These are phyloP conservation scores for Euthynnus affinis DNA, from an alignment of 2,797 vertebrate genomes.

Conservation along the genomic window DNA sequence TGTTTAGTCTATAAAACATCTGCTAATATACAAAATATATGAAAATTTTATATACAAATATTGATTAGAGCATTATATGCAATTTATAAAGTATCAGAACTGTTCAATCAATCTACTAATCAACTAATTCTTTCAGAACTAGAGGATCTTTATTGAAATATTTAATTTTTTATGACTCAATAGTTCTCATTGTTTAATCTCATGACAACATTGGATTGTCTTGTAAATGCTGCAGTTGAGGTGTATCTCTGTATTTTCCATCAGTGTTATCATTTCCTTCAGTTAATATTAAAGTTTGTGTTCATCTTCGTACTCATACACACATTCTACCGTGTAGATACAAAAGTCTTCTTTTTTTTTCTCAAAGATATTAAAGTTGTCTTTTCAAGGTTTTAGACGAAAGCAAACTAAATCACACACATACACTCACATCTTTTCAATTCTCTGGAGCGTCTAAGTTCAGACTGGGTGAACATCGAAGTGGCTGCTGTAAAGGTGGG, in stretches of 20 bases:
- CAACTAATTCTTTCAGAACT: too few species aligned
- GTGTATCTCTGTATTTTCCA: neutral
- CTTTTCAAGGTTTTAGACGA: slow-evolving; percentile 25
- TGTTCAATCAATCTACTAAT: too few species aligned
- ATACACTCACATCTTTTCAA: slow-evolving; percentile 28
- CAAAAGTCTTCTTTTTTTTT: neutral
- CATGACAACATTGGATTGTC: neutral
- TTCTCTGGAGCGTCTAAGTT: slow-evolving; percentile 41
- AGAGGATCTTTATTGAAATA: too few species aligned
- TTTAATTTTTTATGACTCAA: too few species aligned
- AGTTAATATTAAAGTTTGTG: neutral
- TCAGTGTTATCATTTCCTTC: neutral
- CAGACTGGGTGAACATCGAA: slow-evolving; percentile 49
- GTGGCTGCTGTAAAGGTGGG: slow-evolving; percentile 64
- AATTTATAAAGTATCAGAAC: too few species aligned
- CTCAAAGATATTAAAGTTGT: slow-evolving; percentile 11
- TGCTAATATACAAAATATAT: too few species aligned
- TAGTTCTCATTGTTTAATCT: neutral
- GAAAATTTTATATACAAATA: too few species aligned
- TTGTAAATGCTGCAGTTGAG: neutral
- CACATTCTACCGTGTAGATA: neutral
- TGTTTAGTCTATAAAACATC: too few species aligned
- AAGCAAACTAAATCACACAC: slow-evolving; percentile 10
- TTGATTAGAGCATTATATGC: too few species aligned
- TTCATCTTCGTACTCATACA: neutral